Evolutionary conservation across 1,140 invertebrate species (phyloP).

Genomic region (Zaprionus africanus): DNA sequence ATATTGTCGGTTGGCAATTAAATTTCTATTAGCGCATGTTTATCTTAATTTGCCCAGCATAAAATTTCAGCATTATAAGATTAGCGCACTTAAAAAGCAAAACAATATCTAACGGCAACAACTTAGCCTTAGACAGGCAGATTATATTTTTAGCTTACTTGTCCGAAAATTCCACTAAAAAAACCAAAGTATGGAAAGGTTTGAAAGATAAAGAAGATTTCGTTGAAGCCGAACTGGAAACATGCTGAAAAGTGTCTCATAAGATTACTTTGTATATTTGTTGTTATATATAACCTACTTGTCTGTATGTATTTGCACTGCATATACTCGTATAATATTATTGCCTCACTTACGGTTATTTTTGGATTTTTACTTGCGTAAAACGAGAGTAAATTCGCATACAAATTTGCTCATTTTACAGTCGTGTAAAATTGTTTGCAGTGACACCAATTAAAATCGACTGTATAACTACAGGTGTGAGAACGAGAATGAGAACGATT

Average conservation of each 20-base stretch:
- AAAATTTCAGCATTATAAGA: slow-evolving; percentile 19
- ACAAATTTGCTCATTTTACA: not conserved
- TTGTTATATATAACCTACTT: not conserved
- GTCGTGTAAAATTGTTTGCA: not conserved
- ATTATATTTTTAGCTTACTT: slow-evolving; percentile 7
- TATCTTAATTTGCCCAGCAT: slow-evolving; percentile 37
- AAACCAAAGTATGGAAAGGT: not conserved
- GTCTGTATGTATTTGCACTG: not conserved
- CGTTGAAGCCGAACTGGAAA: not conserved
- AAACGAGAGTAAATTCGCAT: not conserved
- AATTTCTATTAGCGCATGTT: slow-evolving; percentile 32
- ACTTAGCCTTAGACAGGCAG: not conserved
- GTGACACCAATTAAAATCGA: not conserved
- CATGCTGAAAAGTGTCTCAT: not conserved
- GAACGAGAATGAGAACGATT: not conserved
- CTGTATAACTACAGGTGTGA: not conserved
- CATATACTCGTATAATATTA: not conserved
- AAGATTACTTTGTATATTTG: not conserved
- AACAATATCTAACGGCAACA: slow-evolving; percentile 4
- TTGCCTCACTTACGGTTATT: not conserved
- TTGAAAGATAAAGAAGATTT: not conserved
- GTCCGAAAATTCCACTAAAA: not conserved
- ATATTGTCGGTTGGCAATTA: slow-evolving; percentile 26
- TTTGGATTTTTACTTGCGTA: not conserved
- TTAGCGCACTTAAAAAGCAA: slow-evolving; percentile 11